Base-by-base conservation (phyloP, 2,888 invertebrate genomes). In the Hydroisotoma schaefferi region DNA sequence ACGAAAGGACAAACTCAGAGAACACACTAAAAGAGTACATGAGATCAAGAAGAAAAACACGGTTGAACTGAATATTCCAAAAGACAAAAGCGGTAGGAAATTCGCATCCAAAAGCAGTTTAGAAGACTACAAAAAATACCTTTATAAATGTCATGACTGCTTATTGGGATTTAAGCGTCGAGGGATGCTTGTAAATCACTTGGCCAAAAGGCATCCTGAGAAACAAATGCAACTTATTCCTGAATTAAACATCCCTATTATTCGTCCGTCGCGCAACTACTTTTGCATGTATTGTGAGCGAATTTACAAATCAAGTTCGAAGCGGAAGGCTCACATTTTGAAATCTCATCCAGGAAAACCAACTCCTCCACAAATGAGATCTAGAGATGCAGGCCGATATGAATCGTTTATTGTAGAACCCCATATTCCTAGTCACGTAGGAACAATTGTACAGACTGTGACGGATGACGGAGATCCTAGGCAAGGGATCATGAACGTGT, bases 221-320 rank as follows among this genome's bases (percentile, higher is more conserved):
- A 81, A 85, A 47, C 79, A 80, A 33, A 82, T 83, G 0, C 82
- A 84, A 65, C 81, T 85, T 1, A 85, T 85, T 33, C 87, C 84
- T 18, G 88, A 88, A 77, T 79, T 90, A 37, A 86, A 86, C 74
- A 79, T 87, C 64, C 91, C 92, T 0, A 87, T 92, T 72, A 78
- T 88, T 63, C 83, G 86, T 68, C 85, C 87, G 15, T 87, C 87
- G 44, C 81, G 86, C 15, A 86, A 87, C 74, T 93, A 88, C 76
- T 89, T 86, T 75, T 93, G 93, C 77, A 87, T 85, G 73, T 87
- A 88, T 73, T 93, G 92, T 76, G 86, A 88, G 61, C 67, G 81
- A 78, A 81, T 86, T 44, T 92, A 92, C 77, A 88, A 88, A 76
- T 87, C 89, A 64, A 88, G 88, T 73, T 87, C 88, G 55, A 92